phyloP scores from a whole-genome alignment of 2,797 vertebrate species.

The Schizothorax lantsangensis region DNA sequence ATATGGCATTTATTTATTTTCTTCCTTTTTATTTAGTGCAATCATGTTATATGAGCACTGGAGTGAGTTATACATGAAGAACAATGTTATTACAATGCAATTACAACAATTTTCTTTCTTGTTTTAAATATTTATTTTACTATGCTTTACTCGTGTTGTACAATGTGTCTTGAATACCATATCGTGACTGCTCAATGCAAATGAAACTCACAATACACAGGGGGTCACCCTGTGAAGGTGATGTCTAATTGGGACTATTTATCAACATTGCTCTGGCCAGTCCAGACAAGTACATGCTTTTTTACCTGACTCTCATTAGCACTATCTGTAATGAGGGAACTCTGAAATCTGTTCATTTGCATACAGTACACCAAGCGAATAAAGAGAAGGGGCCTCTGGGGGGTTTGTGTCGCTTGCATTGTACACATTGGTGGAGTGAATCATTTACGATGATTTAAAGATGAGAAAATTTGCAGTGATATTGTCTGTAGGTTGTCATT shows the following conservation, averaged over 20 bases:
- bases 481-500: not conserved
- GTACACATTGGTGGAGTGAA: not conserved
- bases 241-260: conserved; percentile 79
- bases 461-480: not conserved
- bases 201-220: conserved; percentile 64
- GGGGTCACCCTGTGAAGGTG: conserved; percentile 76
- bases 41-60: not conserved
- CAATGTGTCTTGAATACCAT: conserved; percentile 11
- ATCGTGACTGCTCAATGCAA: conserved; percentile 61
- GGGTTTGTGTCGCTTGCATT: not conserved
- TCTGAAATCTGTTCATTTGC: conserved; percentile 69
- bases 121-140: not conserved
- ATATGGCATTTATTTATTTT: not conserved
- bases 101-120: not conserved
- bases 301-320: conserved; percentile 77
- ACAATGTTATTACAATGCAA: not conserved
- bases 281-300: conserved; percentile 78
- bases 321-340: conserved; percentile 73
- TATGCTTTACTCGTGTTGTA: not conserved
- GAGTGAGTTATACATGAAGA: not conserved
- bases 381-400: conserved; percentile 31
- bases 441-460: conserved; percentile 7
- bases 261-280: conserved; percentile 73
- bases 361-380: conserved; percentile 61
- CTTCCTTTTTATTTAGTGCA: not conserved